Conservation (phyloP, 1,140 invertebrate species). For the Spodoptera litura region DNA sequence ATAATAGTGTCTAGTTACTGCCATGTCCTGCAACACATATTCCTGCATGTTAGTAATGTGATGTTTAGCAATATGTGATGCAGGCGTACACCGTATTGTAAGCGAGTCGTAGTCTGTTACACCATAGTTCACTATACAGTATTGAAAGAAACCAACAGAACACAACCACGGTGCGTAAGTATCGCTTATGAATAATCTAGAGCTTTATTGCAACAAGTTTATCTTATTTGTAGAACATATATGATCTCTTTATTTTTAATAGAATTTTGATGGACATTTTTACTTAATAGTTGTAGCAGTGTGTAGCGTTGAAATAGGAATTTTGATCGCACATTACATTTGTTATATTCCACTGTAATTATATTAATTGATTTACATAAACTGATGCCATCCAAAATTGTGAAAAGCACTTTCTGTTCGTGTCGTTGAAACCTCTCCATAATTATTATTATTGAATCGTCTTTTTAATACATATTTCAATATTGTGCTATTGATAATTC, state of each 20-base stretch:
- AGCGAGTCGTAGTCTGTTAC: slow-evolving; percentile 9
- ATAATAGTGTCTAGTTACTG: not conserved
- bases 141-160: slow-evolving; percentile 69
- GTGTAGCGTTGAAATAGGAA: slow-evolving; percentile 72
- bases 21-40: no score
- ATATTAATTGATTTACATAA: slow-evolving; percentile 57
- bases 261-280: slow-evolving; percentile 85
- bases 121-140: slow-evolving; percentile 52
- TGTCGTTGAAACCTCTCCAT: slow-evolving; percentile 64
- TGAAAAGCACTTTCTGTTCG: slow-evolving; percentile 49
- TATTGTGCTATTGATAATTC: slow-evolving; percentile 44
- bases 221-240: slow-evolving; percentile 79
- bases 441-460: slow-evolving; percentile 22
- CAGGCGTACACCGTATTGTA: not conserved
- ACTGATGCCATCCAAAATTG: slow-evolving; percentile 70
- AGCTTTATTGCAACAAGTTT: slow-evolving; percentile 82
- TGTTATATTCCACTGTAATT: slow-evolving; percentile 63
- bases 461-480: slow-evolving; percentile 36
- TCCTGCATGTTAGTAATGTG: no score
- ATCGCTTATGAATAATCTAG: slow-evolving; percentile 72
- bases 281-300: slow-evolving; percentile 83
- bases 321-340: slow-evolving; percentile 74
- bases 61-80: no score
- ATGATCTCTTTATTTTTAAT: slow-evolving; percentile 86
- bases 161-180: slow-evolving; percentile 58